phyloP scores from a whole-genome alignment of 2,113 vertebrate species.

The Melanocharis versteri region DNA sequence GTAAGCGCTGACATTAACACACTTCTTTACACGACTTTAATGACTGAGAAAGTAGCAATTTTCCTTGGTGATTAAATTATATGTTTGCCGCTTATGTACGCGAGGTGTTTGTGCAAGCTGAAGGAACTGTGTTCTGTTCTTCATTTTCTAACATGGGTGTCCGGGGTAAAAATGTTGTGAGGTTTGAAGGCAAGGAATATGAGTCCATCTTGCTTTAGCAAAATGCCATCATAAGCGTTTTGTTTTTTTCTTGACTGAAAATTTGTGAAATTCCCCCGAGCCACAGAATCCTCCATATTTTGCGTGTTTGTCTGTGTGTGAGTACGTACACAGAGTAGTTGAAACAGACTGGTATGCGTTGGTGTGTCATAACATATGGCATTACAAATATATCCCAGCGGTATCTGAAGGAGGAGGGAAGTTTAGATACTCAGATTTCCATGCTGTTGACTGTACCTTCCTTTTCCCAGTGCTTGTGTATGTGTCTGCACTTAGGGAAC shows the following conservation, averaged over 20 bases:
- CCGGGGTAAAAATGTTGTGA: background rate
- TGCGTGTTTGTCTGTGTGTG: background rate
- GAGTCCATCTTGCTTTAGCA: background rate
- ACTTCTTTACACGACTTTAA: constrained; percentile 48
- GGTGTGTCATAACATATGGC: constrained; percentile 10
- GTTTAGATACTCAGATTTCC: constrained; percentile 12
- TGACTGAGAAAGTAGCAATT: constrained; percentile 54
- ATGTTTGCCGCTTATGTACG: background rate
- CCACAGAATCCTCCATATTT: background rate
- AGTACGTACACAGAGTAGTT: background rate
- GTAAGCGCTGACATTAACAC: constrained; percentile 57
- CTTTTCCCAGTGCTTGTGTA: background rate
- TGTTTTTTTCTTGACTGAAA: background rate
- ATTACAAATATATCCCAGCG: constrained; percentile 8
- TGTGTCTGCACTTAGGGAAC: background rate
- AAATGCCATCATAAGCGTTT: background rate
- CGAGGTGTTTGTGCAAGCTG: constrained; percentile 15
- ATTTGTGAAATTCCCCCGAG: background rate
- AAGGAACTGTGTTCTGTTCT: background rate
- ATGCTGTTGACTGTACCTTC: background rate
- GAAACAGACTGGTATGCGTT: background rate
- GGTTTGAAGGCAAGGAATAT: background rate
- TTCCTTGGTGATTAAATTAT: constrained; percentile 36
- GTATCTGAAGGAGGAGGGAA: background rate
- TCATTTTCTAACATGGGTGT: background rate